phyloP scores from a whole-genome alignment of 2,113 vertebrate genomes.

The Capra hircus region DNA sequence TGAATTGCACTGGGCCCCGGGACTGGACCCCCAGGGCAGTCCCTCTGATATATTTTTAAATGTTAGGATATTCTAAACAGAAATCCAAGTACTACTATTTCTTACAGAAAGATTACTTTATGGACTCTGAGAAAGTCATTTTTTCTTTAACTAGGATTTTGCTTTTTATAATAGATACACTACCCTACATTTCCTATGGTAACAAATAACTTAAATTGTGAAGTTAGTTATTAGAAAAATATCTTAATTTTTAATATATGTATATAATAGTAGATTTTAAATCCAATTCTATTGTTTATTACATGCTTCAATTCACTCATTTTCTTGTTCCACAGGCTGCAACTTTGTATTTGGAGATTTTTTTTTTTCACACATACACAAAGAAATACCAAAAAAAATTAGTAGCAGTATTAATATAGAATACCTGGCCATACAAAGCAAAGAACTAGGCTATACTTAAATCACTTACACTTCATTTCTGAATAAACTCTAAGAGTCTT shows the following conservation, averaged over 20 bases:
- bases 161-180: not conserved
- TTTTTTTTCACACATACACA: not conserved
- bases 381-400: not conserved
- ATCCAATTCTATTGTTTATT: not conserved
- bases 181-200: not conserved
- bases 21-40: not conserved
- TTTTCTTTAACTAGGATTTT: not conserved
- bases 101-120: not conserved
- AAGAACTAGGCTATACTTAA: slow-evolving; percentile 15
- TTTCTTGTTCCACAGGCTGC: not conserved
- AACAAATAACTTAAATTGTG: not conserved
- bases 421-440: not conserved
- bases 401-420: slow-evolving; percentile 26
- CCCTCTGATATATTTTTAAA: not conserved
- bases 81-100: not conserved
- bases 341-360: not conserved
- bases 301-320: not conserved
- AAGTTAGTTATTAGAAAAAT: not conserved
- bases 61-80: not conserved
- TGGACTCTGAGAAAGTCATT: not conserved
- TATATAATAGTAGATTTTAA: not conserved
- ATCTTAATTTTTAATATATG: not conserved
- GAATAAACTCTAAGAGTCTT: not conserved
- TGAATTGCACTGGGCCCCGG: not conserved
- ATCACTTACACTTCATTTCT: not conserved